Evolutionary conservation across 2,888 invertebrate species (phyloP), one percentile per base, ranked within the genome.

Genomic region (Drosophila robusta): DNA sequence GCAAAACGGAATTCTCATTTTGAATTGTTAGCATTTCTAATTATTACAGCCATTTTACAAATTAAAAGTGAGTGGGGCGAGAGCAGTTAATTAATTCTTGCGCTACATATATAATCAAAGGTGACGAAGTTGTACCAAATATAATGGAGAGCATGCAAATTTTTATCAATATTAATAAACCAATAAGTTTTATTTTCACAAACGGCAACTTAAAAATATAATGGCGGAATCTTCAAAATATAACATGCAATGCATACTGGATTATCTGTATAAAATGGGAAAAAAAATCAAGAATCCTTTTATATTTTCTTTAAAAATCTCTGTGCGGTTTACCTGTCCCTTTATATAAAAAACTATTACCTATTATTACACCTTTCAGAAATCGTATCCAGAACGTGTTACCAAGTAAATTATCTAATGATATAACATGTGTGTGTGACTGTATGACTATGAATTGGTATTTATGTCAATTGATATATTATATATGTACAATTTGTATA

Each of bases 11-110:
- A 51, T 55, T 68, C 79, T 76, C 88, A 88, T 67, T 88, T 90
- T 87, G 88, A 89, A 86, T 86, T 89, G 88, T 86, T 84, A 84
- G 82, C 87, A 75, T 38, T 67, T 78, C 68, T 65, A 50, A 34
- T 34, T 34, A 11, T 58, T 42, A 67, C 67, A 50, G 34, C 18
- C 57, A 46, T 58, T 54, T 50, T 26, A 34, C n/a, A 61, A 51
- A 70, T 55, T 3, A 76, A 38, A 76, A 58, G 62, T 74, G 71
- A 56, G 50, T 41, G 49, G 44, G 41, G 42, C 39, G 63, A 36
- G 39, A 57, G 58, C 45, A 47, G 32, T 64, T 39, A 56, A 24
- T 64, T 39, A 56, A 14, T 58, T 50, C 58, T 70, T 64, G 50
- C 47, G 34, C 51, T 60, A 68, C 41, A 44, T 24, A 18, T 49